These are phyloP conservation scores for Kuschelorhynchus macadamiae DNA, from an alignment of 2,888 invertebrate genomes.

Conservation along the genomic window DNA sequence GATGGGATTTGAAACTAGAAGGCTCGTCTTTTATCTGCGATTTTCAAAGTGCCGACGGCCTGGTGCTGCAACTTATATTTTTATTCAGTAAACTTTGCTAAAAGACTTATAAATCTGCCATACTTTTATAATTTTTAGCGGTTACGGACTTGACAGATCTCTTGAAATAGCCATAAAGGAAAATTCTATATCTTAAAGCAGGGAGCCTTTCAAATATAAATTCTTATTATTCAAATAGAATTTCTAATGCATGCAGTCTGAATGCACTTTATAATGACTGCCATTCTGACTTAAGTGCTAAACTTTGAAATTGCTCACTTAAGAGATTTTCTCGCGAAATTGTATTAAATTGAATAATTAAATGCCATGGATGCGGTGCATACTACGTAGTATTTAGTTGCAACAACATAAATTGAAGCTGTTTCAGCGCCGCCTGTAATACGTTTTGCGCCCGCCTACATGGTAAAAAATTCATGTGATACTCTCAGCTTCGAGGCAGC, in stretches of 20 bases:
- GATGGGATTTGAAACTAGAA: too few species aligned
- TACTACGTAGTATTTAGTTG: slow-evolving; percentile 29
- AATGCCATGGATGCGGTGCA: slow-evolving; percentile 31
- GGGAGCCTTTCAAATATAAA: too few species aligned
- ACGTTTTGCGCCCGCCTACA: slow-evolving; percentile 10
- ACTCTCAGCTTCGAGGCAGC: neutral
- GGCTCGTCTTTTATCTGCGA: too few species aligned
- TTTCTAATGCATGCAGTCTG: slow-evolving; percentile 10
- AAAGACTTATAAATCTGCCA: too few species aligned
- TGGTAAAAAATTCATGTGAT: too few species aligned
- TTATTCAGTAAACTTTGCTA: too few species aligned
- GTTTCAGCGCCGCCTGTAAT: slow-evolving; percentile 7
- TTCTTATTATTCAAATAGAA: neutral
- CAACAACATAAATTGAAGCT: slow-evolving; percentile 15
- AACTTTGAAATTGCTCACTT: slow-evolving; percentile 57
- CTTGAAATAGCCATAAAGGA: too few species aligned
- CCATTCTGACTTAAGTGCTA: slow-evolving; percentile 56
- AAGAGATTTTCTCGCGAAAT: slow-evolving; percentile 53
- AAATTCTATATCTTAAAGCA: too few species aligned
- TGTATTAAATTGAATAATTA: slow-evolving; percentile 54
- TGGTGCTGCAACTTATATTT: too few species aligned
- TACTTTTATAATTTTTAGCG: too few species aligned
- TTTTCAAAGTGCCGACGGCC: too few species aligned
- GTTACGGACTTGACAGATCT: too few species aligned
- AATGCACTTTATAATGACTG: slow-evolving; percentile 21